Percentiles rank a stretch among this genome's conserved stretches.
These are phyloP conservation scores for Acleris sparsana DNA, from an alignment of 2,888 invertebrate genomes.

Conservation along the genomic window DNA sequence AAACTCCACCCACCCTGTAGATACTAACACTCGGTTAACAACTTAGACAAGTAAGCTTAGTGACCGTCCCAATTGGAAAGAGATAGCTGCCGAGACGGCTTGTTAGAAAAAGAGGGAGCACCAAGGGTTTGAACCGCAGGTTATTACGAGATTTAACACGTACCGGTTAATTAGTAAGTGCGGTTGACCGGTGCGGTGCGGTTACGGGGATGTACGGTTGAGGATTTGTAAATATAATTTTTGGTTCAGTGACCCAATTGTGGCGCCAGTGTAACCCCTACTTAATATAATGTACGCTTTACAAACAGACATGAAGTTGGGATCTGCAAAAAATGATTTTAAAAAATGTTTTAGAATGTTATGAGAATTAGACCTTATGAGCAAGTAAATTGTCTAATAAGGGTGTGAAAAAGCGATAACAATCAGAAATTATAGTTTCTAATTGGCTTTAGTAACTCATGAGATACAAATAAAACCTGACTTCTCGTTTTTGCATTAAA, in stretches of 20 bases:
- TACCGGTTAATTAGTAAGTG: slow-evolving; percentile 81
- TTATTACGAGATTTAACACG: slow-evolving; percentile 81
- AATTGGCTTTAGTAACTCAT: too few relatives aligned
- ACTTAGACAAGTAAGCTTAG: slow-evolving; percentile 26
- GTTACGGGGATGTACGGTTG: slow-evolving; percentile 58
- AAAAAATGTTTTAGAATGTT: too few relatives aligned
- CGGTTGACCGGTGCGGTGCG: slow-evolving; percentile 76
- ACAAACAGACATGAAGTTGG: neutral
- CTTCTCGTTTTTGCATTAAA: too few relatives aligned
- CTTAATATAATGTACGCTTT: slow-evolving; percentile 28
- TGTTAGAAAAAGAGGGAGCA: slow-evolving; percentile 59
- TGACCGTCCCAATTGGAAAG: slow-evolving; percentile 49
- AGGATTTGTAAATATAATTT: slow-evolving; percentile 75
- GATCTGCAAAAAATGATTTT: too few relatives aligned
- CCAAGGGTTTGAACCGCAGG: slow-evolving; percentile 74
- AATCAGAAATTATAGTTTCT: too few relatives aligned
- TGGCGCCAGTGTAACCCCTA: slow-evolving; percentile 51
- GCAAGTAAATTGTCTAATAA: too few relatives aligned
- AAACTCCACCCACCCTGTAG: too few relatives aligned
- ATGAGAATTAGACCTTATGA: too few relatives aligned
- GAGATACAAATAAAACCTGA: too few relatives aligned
- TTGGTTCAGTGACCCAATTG: slow-evolving; percentile 72
- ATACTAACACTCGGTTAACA: slow-evolving; percentile 9
- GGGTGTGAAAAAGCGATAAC: too few relatives aligned
- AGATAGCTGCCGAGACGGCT: slow-evolving; percentile 43